Evolutionary conservation across 2,888 invertebrate species (phyloP).

Genomic region (Sphaeridia pumilis): DNA sequence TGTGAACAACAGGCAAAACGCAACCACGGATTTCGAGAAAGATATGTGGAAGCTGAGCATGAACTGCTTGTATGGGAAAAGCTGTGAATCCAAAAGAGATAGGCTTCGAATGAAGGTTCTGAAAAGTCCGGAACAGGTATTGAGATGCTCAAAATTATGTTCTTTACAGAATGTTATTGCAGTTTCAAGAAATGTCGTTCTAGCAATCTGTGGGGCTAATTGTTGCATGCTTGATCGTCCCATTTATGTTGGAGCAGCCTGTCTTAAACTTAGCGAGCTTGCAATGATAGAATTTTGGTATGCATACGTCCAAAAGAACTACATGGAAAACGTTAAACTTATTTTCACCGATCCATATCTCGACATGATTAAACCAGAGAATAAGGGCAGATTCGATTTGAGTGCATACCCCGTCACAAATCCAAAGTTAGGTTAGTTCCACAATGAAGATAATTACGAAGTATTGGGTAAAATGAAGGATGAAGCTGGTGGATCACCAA

Average conservation of each 20-base stretch:
- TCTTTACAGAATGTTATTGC: not conserved
- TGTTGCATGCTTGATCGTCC: not conserved
- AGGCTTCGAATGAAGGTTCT: not conserved
- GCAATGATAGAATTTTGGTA: not conserved
- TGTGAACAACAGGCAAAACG: no score
- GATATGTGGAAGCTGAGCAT: not conserved
- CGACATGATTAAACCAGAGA: not conserved
- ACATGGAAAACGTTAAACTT: no score
- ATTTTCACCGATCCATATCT: no score
- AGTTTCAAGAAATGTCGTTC: not conserved
- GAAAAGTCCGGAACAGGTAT: not conserved
- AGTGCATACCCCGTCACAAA: not conserved
- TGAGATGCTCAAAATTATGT: not conserved
- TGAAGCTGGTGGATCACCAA: not conserved
- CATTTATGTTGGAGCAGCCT: not conserved
- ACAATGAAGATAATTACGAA: not conserved
- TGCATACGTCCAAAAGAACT: not conserved
- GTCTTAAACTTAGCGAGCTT: not conserved
- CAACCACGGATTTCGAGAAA: no score
- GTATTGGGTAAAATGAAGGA: not conserved
- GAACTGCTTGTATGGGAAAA: not conserved
- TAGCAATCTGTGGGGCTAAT: not conserved
- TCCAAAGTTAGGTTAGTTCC: not conserved
- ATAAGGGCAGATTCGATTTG: not conserved
- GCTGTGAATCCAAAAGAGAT: not conserved